Evolutionary conservation across 2,888 invertebrate genomes (phyloP).

Genomic region (Tetramorium bicarinatum): DNA sequence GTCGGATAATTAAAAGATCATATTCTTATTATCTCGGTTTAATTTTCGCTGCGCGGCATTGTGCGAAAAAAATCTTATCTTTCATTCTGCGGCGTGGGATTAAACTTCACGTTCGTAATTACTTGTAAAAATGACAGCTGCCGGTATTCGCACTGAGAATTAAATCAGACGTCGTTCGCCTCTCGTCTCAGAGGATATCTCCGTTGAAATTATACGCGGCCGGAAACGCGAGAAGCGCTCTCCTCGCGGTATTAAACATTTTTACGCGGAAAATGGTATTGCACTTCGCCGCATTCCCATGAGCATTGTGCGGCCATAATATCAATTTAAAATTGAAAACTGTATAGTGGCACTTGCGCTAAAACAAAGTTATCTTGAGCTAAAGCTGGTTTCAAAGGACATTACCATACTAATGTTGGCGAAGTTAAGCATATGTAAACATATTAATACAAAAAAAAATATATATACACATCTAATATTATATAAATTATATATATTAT

Average conservation of each 20-base stretch:
- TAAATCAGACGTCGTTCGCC: slow-evolving; percentile 43
- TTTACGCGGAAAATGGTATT: slow-evolving; percentile 40
- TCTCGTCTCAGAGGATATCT: slow-evolving; percentile 39
- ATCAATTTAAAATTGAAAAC: slow-evolving; percentile 41
- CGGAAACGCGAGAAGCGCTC: slow-evolving; percentile 8
- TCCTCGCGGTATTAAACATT: slow-evolving; percentile 49
- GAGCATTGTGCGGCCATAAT: slow-evolving; percentile 26
- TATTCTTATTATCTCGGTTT: slow-evolving; percentile 36
- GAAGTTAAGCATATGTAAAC: neutral
- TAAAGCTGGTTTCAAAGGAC: neutral
- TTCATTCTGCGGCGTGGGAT: slow-evolving; percentile 8
- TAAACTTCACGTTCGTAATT: slow-evolving; percentile 49
- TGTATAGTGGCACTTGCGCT: neutral
- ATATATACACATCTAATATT: neutral
- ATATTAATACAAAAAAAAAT: neutral
- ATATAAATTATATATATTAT: slow-evolving; percentile 6
- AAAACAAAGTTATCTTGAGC: neutral
- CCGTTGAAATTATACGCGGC: slow-evolving; percentile 43
- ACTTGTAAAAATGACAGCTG: slow-evolving; percentile 53
- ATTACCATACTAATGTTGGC: neutral
- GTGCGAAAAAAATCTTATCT: slow-evolving; percentile 26
- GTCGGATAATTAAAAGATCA: slow-evolving; percentile 46
- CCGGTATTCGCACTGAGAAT: slow-evolving; percentile 44
- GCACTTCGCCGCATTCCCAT: slow-evolving; percentile 10
- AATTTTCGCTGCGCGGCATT: slow-evolving; percentile 8